Conservation (phyloP, 2,797 vertebrate genomes). For the Acanthurus leucopareius region DNA sequence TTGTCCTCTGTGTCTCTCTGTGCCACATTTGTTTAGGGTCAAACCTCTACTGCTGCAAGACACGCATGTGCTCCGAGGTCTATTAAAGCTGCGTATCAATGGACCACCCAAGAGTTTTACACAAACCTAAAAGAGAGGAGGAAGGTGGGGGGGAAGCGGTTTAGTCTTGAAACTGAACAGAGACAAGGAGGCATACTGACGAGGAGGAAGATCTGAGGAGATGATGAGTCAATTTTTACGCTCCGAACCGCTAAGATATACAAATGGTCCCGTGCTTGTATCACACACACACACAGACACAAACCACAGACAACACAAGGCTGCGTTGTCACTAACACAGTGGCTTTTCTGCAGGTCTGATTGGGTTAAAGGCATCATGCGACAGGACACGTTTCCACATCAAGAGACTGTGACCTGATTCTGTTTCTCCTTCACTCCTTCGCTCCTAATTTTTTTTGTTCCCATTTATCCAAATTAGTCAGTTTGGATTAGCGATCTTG, state of each 20-base stretch:
- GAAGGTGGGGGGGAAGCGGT: constrained; percentile 3
- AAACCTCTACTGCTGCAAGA: constrained; percentile 63
- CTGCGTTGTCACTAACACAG: constrained; percentile 22
- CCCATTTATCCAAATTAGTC: constrained; percentile 22
- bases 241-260: constrained; percentile 53
- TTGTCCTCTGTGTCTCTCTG: constrained; percentile 52
- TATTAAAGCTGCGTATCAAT: constrained; percentile 76
- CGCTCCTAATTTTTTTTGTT: not conserved
- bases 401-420: constrained; percentile 9
- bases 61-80: constrained; percentile 67
- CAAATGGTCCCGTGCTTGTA: constrained; percentile 55
- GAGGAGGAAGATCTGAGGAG: constrained; percentile 66
- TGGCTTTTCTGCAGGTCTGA: constrained; percentile 56
- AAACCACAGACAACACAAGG: constrained; percentile 20
- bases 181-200: constrained; percentile 49
- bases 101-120: constrained; percentile 85
- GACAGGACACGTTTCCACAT: constrained; percentile 75
- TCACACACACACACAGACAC: constrained; percentile 22
- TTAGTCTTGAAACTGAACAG: constrained; percentile 48
- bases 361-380: constrained; percentile 65
- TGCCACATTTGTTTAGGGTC: constrained; percentile 80
- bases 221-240: constrained; percentile 73
- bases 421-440: constrained; percentile 8
- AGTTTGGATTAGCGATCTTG: not conserved
- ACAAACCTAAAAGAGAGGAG: constrained; percentile 61